Base-by-base conservation (phyloP, 2,888 invertebrate genomes). In the Odontomyia ornata region DNA sequence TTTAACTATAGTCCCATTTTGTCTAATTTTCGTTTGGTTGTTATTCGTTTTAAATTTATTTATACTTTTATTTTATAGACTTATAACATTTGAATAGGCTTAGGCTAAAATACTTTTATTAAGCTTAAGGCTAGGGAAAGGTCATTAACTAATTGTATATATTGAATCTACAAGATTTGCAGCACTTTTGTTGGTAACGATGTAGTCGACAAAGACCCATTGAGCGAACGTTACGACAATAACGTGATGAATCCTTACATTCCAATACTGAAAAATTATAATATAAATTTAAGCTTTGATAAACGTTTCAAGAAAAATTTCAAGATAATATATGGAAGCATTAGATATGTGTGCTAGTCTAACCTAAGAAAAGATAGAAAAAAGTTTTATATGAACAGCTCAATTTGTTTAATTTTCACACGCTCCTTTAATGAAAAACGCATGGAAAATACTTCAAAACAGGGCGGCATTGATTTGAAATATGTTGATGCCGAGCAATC, bases 201-300 rank as follows among this genome's bases (percentile, higher is more conserved):
- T 92, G 90, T 81, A 95, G 90, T 75, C 93, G 92, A 88, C 97
- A 97, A 89, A 97, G 90, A 83, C 95, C 95, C 93, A 96, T 93
- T 75, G 92, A 89, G 81, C 93, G 93, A 25, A 96, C 95, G 84
- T 95, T 95, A 82, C 92, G 92, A 87, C 97, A 97, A 86, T 94
- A 94, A 81, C 92, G 91, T 67, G 95, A 96, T 60, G 91, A 89
- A 85, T 96, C 95, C 82, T 91, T 91, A 87, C 95, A 96, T 72
- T 92, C 90, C 80, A 89, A 88, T 84, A 89, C 92, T 92, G 79
- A 80, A 80, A 77, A 18, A 0, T 15, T 43, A 43, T 13, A 7
- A 43, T 9, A 43, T 13, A 43, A 13, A 43, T 43, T 43, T n/a
- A n/a, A n/a, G n/a, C n/a, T n/a, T n/a, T n/a, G n/a, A n/a, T n/a